A percentile compares a stretch with the other conserved stretches of the same genome.
These are phyloP conservation scores for Arctia plantaginis DNA, from an alignment of 2,888 invertebrate species.

Conservation along the genomic window DNA sequence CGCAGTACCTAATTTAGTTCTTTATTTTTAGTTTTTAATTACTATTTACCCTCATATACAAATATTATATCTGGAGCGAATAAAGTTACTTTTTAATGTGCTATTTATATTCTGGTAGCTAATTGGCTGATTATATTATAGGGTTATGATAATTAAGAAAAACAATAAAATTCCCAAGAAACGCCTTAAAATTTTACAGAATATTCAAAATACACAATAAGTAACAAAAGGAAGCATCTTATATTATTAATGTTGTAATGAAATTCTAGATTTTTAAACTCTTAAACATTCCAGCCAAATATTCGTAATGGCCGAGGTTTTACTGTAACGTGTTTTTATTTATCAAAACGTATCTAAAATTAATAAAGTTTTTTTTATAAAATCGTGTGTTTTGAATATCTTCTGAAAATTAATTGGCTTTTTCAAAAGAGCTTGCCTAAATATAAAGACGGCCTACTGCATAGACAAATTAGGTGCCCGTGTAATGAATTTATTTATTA, in stretches of 20 bases:
- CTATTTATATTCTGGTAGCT: neutral
- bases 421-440: neutral
- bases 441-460: neutral
- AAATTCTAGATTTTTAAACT: neutral
- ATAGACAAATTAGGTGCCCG: neutral
- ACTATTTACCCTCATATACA: neutral
- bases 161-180: neutral
- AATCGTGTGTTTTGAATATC: neutral
- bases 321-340: neutral
- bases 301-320: neutral
- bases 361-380: neutral
- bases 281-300: neutral
- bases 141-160: neutral
- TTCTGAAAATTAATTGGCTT: neutral
- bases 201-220: neutral
- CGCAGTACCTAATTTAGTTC: neutral
- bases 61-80: neutral
- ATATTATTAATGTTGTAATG: neutral
- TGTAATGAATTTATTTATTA: neutral
- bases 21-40: neutral
- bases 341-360: neutral
- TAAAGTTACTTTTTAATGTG: neutral
- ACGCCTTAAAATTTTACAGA: neutral
- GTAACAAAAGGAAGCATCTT: neutral
- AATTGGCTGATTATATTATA: slow-evolving; percentile 4